These are phyloP conservation scores for Leptodactylus fuscus DNA, from an alignment of 2,113 vertebrate species.

Conservation along the genomic window DNA sequence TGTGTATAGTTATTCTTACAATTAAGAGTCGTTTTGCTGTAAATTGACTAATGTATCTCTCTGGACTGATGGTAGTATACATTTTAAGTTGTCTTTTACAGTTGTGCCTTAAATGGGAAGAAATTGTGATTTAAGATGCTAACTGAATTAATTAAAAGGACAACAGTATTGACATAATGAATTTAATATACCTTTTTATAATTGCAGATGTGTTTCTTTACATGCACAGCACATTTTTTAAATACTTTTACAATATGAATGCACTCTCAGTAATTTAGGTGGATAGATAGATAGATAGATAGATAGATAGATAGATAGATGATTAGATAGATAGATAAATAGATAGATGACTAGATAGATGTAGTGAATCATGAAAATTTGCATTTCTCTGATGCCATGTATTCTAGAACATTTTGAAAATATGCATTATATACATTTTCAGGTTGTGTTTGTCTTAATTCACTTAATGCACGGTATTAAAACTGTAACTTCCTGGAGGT, in stretches of 20 bases:
- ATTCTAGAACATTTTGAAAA: neutral
- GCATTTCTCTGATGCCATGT: no score
- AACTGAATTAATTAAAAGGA: neutral
- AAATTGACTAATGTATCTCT: neutral
- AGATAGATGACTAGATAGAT: neutral
- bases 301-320: neutral
- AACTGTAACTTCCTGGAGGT: neutral
- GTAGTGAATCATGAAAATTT: neutral
- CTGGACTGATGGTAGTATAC: neutral
- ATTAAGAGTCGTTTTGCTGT: neutral
- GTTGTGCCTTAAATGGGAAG: constrained; percentile 1
- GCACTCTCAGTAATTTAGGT: neutral
- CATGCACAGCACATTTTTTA: neutral
- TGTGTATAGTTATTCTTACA: constrained; percentile 53
- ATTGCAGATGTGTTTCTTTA: neutral
- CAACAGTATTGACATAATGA: neutral
- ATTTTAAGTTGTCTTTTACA: constrained; percentile 19
- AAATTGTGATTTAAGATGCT: neutral
- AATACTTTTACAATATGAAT: neutral
- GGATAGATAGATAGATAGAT: neutral
- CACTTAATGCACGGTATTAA: neutral
- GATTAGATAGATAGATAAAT: no score
- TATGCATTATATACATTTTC: neutral
- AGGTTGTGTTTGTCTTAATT: neutral
- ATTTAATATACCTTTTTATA: neutral